A percentile compares a stretch with the other conserved stretches of the same genome.
These are phyloP conservation scores for Epinephelus fuscoguttatus DNA, from an alignment of 2,113 vertebrate genomes.

Conservation along the genomic window DNA sequence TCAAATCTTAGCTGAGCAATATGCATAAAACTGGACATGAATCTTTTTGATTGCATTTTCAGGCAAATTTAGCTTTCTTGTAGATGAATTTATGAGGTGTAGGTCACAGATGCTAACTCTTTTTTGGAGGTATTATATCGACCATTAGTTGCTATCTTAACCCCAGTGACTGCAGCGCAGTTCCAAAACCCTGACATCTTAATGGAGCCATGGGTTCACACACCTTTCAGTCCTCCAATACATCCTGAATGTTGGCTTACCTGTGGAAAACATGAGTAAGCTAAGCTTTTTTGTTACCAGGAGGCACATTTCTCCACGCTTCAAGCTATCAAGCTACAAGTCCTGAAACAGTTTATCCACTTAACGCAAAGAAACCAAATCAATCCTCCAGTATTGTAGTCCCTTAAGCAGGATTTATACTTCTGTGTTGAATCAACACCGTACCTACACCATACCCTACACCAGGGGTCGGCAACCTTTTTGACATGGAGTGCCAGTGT, in stretches of 20 bases:
- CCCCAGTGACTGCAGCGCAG: too few relatives aligned
- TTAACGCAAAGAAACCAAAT: not conserved
- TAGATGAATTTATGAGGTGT: not conserved
- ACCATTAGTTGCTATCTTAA: not conserved
- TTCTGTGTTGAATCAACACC: too few relatives aligned
- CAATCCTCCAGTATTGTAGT: not conserved
- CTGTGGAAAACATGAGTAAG: not conserved
- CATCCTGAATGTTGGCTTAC: not conserved
- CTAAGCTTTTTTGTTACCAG: not conserved
- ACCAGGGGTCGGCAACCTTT: too few relatives aligned
- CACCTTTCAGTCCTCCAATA: not conserved
- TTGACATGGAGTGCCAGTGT: too few relatives aligned
- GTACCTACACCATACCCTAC: too few relatives aligned
- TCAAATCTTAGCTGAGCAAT: not conserved
- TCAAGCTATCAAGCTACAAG: not conserved
- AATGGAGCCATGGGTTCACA: too few relatives aligned
- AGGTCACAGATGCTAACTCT: not conserved
- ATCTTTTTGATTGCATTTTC: not conserved
- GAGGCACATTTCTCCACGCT: not conserved
- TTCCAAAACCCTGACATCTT: too few relatives aligned
- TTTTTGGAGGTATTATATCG: conserved; percentile 5
- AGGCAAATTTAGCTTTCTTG: not conserved
- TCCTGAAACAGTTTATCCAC: not conserved
- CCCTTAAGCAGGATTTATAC: too few relatives aligned
- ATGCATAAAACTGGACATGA: not conserved